phyloP scores from a whole-genome alignment of 2,888 invertebrate species.

The Theretra japonica region DNA sequence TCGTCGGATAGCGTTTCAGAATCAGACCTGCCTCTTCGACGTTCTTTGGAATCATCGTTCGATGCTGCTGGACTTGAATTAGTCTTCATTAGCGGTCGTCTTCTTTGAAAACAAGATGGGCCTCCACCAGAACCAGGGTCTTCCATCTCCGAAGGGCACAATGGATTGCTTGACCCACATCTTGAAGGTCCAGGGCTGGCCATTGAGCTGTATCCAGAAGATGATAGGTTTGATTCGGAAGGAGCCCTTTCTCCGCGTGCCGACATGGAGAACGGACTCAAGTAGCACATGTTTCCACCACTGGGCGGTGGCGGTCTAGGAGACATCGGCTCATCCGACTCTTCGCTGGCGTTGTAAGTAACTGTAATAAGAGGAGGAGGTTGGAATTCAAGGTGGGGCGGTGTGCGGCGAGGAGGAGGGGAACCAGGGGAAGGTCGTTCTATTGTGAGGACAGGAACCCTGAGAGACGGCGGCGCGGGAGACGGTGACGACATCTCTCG shows the following conservation, averaged over 20 bases:
- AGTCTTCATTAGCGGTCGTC: slow-evolving; percentile 86
- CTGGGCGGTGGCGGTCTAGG: slow-evolving; percentile 85
- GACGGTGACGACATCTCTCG: slow-evolving; percentile 74
- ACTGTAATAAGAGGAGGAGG: slow-evolving; percentile 89
- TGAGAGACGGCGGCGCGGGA: slow-evolving; percentile 78
- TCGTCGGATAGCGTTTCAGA: slow-evolving; percentile 91
- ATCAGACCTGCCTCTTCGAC: slow-evolving; percentile 87
- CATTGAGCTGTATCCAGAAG: slow-evolving; percentile 94
- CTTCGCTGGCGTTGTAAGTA: slow-evolving; percentile 91
- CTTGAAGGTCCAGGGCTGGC: slow-evolving; percentile 93
- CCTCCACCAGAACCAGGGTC: slow-evolving; percentile 87
- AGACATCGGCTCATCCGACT: slow-evolving; percentile 90
- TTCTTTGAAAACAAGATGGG: slow-evolving; percentile 82
- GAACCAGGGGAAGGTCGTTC: slow-evolving; percentile 89
- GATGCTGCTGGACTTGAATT: slow-evolving; percentile 80
- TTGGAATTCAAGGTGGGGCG: slow-evolving; percentile 87
- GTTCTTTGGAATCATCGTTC: slow-evolving; percentile 76
- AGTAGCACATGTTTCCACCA: slow-evolving; percentile 87
- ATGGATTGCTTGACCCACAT: slow-evolving; percentile 92
- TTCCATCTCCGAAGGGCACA: slow-evolving; percentile 91
- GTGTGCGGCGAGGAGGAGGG: slow-evolving; percentile 84
- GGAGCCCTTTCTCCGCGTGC: slow-evolving; percentile 89
- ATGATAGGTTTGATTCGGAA: slow-evolving; percentile 93
- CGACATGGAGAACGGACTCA: slow-evolving; percentile 91
- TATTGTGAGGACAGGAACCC: slow-evolving; percentile 87